Conservation (phyloP, 2,888 invertebrate genomes). For the Tridacna crocea region DNA sequence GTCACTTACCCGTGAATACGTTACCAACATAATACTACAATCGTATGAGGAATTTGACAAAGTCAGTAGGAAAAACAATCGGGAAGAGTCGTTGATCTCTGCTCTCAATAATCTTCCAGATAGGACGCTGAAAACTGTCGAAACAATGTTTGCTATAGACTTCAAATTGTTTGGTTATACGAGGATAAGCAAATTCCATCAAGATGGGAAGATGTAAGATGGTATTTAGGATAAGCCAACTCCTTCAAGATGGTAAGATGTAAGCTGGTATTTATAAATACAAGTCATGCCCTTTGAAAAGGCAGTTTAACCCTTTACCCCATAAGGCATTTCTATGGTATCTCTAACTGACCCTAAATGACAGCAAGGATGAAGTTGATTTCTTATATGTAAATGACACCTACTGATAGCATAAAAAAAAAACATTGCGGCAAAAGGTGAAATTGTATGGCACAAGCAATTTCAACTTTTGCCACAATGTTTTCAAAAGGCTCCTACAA, state of each 20-base stretch:
- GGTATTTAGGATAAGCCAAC: background rate
- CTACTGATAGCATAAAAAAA: too few relatives aligned
- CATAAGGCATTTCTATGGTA: too few relatives aligned
- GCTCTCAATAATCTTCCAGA: background rate
- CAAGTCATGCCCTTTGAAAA: too few relatives aligned
- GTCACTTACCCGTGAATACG: background rate
- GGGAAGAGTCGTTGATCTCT: background rate
- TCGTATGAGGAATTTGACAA: background rate
- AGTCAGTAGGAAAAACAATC: background rate
- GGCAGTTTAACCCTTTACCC: too few relatives aligned
- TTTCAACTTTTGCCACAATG: slow-evolving; percentile 18
- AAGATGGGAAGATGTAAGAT: too few relatives aligned
- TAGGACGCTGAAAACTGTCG: background rate
- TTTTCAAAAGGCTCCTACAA: too few relatives aligned
- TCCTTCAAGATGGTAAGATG: background rate
- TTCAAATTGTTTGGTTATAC: background rate
- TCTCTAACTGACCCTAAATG: too few relatives aligned
- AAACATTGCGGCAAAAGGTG: background rate
- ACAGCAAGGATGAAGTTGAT: too few relatives aligned
- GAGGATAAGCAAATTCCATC: background rate
- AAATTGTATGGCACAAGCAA: slow-evolving; percentile 12
- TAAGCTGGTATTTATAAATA: too few relatives aligned
- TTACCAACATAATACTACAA: background rate
- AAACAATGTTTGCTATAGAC: background rate
- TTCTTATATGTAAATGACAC: too few relatives aligned